Percentiles rank a stretch among this genome's conserved stretches.
These are phyloP conservation scores for Oscheius myriophilus DNA, from an alignment of 2,888 invertebrate species.

Conservation along the genomic window DNA sequence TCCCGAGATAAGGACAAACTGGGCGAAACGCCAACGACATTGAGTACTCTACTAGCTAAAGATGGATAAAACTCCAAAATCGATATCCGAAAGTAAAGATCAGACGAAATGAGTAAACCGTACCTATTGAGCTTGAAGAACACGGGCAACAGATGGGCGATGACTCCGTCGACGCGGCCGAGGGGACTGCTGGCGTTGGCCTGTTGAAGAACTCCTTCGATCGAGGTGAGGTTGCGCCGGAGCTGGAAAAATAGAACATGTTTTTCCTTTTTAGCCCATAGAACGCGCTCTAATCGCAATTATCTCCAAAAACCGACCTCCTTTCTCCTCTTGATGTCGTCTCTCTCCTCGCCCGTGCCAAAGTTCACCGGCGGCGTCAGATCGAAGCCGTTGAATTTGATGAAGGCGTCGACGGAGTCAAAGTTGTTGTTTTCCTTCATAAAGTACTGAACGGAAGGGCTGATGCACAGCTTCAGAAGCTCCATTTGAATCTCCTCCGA, in stretches of 20 bases:
- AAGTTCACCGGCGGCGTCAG: background rate
- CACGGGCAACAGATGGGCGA: slow-evolving; percentile 43
- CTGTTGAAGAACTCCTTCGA: slow-evolving; percentile 54
- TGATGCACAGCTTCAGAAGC: slow-evolving; percentile 9
- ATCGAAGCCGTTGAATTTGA: slow-evolving; percentile 28
- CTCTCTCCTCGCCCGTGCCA: slow-evolving; percentile 10
- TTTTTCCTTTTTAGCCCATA: too few relatives aligned
- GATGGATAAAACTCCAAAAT: too few relatives aligned
- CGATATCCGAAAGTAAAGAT: too few relatives aligned
- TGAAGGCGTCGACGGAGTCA: slow-evolving; percentile 21
- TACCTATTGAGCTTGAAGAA: slow-evolving; percentile 48
- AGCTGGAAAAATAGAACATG: slow-evolving; percentile 34
- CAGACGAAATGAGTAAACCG: background rate
- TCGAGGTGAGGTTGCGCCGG: slow-evolving; percentile 46
- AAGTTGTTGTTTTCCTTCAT: slow-evolving; percentile 10
- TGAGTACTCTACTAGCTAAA: too few relatives aligned
- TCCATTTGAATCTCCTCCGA: slow-evolving; percentile 19
- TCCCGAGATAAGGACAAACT: too few relatives aligned
- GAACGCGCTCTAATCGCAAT: too few relatives aligned
- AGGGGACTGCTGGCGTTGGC: slow-evolving; percentile 52
- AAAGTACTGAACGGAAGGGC: slow-evolving; percentile 18
- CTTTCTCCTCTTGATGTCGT: slow-evolving; percentile 20
- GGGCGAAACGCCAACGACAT: too few relatives aligned
- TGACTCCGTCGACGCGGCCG: slow-evolving; percentile 39
- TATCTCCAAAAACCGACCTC: slow-evolving; percentile 1